A percentile compares a stretch with the other conserved stretches of the same genome.
Conservation (phyloP, 2,888 invertebrate genomes). For the Scrobipalpa atriplicella region DNA sequence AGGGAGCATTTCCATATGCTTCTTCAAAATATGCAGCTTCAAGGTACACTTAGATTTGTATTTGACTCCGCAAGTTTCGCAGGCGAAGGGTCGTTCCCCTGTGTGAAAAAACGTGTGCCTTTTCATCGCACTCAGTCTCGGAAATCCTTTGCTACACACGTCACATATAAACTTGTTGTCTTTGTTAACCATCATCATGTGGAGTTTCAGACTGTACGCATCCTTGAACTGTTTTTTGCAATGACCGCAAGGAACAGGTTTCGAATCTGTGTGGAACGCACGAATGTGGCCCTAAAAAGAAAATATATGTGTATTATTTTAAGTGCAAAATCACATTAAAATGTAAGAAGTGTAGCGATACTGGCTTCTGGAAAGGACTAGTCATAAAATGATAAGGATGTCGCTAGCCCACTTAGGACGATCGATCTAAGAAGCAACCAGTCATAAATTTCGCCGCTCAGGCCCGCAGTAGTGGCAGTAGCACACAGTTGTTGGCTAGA, state of each 20-base stretch:
- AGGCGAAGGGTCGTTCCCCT: conserved; percentile 49
- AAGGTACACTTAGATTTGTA: conserved; percentile 54
- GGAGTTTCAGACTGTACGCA: conserved; percentile 40
- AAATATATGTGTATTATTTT: conserved; percentile 12
- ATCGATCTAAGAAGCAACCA: too few relatives aligned
- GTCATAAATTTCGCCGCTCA: too few relatives aligned
- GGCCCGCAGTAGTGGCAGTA: too few relatives aligned
- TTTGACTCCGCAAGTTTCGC: conserved; percentile 49
- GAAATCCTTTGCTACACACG: conserved; percentile 51
- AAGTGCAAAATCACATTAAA: too few relatives aligned
- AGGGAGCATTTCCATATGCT: conserved; percentile 42
- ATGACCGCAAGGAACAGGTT: conserved; percentile 50
- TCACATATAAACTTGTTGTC: conserved; percentile 49
- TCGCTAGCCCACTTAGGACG: too few relatives aligned
- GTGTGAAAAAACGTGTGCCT: conserved; percentile 56
- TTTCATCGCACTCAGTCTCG: conserved; percentile 39
- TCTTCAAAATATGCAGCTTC: conserved; percentile 43
- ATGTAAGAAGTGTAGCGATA: too few relatives aligned
- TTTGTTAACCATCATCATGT: conserved; percentile 41
- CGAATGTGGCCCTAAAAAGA: conserved; percentile 40
- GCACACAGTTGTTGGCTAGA: too few relatives aligned
- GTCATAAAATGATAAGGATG: too few relatives aligned
- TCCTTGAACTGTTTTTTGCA: conserved; percentile 56
- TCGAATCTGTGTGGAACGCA: conserved; percentile 38
- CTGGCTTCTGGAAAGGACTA: too few relatives aligned